These are phyloP conservation scores for Hylaeus volcanicus DNA, from an alignment of 1,140 invertebrate genomes.

Conservation along the genomic window DNA sequence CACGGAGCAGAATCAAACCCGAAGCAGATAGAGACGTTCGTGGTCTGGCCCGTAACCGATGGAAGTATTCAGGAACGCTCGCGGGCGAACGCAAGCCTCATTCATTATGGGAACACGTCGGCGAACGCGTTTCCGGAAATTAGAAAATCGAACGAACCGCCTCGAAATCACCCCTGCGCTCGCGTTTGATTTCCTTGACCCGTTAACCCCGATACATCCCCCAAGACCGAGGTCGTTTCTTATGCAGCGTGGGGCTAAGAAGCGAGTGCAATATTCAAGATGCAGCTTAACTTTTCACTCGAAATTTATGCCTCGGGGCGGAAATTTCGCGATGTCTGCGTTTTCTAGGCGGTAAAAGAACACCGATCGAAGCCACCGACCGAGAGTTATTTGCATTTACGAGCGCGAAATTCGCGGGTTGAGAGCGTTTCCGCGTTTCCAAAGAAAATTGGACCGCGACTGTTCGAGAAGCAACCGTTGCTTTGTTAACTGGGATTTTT, in stretches of 20 bases:
- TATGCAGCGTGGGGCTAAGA: background rate
- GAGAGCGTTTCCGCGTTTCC: background rate
- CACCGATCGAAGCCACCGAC: conserved; percentile 14
- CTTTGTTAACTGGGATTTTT: conserved; percentile 24
- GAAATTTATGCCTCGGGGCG: background rate
- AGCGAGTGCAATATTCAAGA: too few species aligned
- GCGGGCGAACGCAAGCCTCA: background rate
- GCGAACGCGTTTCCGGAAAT: conserved; percentile 44
- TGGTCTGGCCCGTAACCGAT: conserved; percentile 12
- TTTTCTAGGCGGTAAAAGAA: background rate
- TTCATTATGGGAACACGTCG: background rate
- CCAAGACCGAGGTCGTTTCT: background rate
- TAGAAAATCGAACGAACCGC: conserved; percentile 47
- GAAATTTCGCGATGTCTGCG: background rate
- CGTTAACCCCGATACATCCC: conserved; percentile 8
- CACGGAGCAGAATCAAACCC: background rate
- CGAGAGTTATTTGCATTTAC: conserved; percentile 11
- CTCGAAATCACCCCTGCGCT: background rate
- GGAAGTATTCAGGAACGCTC: conserved; percentile 7
- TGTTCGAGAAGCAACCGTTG: background rate
- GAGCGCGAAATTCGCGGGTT: conserved; percentile 15
- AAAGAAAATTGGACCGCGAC: background rate
- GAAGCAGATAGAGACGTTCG: conserved; percentile 29
- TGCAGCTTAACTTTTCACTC: too few species aligned
- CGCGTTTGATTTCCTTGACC: conserved; percentile 28